phyloP scores from a whole-genome alignment of 1,140 invertebrate species.

The Plutomurus gul region DNA sequence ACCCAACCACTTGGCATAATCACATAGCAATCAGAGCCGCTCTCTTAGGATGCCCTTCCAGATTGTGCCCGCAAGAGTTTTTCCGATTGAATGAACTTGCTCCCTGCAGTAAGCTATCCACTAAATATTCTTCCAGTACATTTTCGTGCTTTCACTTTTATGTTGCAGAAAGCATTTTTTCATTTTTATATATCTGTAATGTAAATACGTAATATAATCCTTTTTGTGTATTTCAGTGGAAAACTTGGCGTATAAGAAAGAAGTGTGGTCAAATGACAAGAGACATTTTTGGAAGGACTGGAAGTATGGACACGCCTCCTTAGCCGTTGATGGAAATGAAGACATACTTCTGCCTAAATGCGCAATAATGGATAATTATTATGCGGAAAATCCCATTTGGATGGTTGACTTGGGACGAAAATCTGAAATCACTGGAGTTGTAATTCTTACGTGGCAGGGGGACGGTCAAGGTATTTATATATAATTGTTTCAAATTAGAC shows the following conservation, averaged over 20 bases:
- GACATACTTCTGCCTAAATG: conserved; percentile 59
- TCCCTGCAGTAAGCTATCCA: conserved; percentile 61
- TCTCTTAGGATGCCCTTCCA: conserved; percentile 63
- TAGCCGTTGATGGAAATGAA: conserved; percentile 59
- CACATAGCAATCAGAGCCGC: conserved; percentile 62
- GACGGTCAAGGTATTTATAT: conserved; percentile 59
- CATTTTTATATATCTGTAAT: too few relatives aligned
- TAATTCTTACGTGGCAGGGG: conserved; percentile 64
- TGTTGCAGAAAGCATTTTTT: too few relatives aligned
- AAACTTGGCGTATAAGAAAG: conserved; percentile 62
- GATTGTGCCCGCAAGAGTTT: conserved; percentile 61
- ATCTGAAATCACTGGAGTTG: conserved; percentile 59
- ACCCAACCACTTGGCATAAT: conserved; percentile 62
- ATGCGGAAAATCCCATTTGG: conserved; percentile 64
- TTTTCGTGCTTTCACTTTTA: too few relatives aligned
- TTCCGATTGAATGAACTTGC: conserved; percentile 62
- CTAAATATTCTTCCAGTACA: too few relatives aligned
- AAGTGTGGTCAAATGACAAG: conserved; percentile 65
- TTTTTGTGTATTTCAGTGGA: conserved; percentile 59
- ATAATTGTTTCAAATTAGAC: not conserved
- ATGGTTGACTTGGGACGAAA: conserved; percentile 63
- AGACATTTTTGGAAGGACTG: conserved; percentile 60
- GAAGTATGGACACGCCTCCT: conserved; percentile 58
- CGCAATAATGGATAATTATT: conserved; percentile 65
- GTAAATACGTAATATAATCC: too few relatives aligned